These are phyloP conservation scores for Argya squamiceps DNA, from an alignment of 2,797 vertebrate species.

Conservation along the genomic window DNA sequence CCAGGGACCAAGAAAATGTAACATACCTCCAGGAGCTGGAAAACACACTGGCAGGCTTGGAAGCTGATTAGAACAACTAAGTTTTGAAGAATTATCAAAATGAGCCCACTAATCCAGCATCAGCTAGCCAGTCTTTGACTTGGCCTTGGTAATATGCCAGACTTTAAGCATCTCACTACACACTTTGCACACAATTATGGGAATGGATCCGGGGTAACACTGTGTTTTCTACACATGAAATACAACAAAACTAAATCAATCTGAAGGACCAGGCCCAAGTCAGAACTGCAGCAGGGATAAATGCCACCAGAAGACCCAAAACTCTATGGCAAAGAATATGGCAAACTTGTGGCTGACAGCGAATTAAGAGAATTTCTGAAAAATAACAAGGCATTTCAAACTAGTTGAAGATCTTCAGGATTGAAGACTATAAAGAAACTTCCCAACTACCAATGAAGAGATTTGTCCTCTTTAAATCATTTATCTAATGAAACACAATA, in stretches of 20 bases:
- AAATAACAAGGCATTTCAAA: background rate
- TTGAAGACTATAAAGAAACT: background rate
- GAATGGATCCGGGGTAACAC: background rate
- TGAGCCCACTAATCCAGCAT: background rate
- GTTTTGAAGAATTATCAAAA: background rate
- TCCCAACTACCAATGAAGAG: background rate
- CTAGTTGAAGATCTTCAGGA: background rate
- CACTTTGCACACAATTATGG: background rate
- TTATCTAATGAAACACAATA: background rate
- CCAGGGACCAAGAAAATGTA: background rate
- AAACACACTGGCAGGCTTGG: background rate
- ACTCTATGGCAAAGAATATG: background rate
- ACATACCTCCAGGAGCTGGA: background rate
- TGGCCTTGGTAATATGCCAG: background rate
- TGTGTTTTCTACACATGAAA: background rate
- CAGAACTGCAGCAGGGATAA: background rate
- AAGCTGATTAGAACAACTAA: background rate
- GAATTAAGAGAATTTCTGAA: background rate
- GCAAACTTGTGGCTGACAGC: background rate
- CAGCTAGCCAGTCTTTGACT: background rate
- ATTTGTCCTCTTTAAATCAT: background rate
- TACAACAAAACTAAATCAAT: background rate
- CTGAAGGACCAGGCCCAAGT: background rate
- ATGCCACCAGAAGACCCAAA: background rate
- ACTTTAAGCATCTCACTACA: background rate